Evolutionary conservation across 1,140 invertebrate genomes (phyloP).

Genomic region (Drosophila albomicans): DNA sequence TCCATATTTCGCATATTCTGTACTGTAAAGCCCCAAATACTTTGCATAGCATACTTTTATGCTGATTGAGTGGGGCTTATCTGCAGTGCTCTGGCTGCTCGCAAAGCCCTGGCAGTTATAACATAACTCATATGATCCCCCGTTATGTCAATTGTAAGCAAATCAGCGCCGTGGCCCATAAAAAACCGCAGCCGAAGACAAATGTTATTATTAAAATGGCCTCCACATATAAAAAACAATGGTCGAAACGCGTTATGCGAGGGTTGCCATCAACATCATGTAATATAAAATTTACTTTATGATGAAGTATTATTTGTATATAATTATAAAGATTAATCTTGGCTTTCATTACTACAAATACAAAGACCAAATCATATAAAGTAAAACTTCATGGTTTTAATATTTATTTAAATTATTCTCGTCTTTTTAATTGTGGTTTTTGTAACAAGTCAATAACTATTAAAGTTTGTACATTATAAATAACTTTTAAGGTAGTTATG

Average conservation of each 20-base stretch:
- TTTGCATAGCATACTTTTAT: slow-evolving; percentile 73
- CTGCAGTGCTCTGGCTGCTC: slow-evolving; percentile 43
- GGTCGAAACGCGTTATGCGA: slow-evolving; percentile 48
- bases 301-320: too few relatives aligned
- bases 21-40: neutral
- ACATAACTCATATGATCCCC: slow-evolving; percentile 73
- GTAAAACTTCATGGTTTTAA: too few relatives aligned
- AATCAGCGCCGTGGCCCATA: slow-evolving; percentile 71
- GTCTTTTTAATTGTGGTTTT: too few relatives aligned
- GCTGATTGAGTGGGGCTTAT: slow-evolving; percentile 81
- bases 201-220: slow-evolving; percentile 81
- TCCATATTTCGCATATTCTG: slow-evolving; percentile 3
- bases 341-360: too few relatives aligned
- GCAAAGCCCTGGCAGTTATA: slow-evolving; percentile 55
- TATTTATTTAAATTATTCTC: too few relatives aligned
- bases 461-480: too few relatives aligned
- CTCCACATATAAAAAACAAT: slow-evolving; percentile 52
- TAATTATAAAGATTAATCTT: too few relatives aligned
- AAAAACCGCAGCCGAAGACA: slow-evolving; percentile 68
- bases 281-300: neutral
- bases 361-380: too few relatives aligned
- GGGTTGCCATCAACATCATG: slow-evolving; percentile 15
- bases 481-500: too few relatives aligned
- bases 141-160: slow-evolving; percentile 82
- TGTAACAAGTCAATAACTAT: too few relatives aligned